Evolutionary conservation across 2,113 vertebrate genomes (phyloP).

Genomic region (Antennarius striatus): DNA sequence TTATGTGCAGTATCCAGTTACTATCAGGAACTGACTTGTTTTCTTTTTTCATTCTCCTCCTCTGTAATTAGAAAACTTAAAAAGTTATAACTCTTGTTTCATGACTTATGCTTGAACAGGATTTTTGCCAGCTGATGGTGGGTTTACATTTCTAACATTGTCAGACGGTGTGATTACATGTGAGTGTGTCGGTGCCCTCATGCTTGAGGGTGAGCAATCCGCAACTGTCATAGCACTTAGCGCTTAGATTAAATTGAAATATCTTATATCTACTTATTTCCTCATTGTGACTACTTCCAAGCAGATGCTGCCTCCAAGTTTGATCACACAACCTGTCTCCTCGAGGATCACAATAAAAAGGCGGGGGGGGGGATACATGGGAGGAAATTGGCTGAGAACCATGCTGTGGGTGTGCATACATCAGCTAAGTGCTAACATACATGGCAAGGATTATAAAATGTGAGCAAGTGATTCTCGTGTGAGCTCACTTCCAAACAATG

Average conservation of each 20-base stretch:
- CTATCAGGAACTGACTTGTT: background rate
- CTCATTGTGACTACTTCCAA: background rate
- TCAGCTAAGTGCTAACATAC: conserved; percentile 79
- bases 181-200: conserved; percentile 3
- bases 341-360: conserved; percentile 37
- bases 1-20: conserved; percentile 7
- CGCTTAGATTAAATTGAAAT: background rate
- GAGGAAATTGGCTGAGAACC: conserved; percentile 45
- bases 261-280: conserved; percentile 6
- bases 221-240: background rate
- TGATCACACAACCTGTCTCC: conserved; percentile 18
- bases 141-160: conserved; percentile 49
- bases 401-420: conserved; percentile 64
- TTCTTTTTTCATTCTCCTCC: background rate
- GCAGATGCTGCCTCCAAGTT: background rate
- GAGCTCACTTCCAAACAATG: conserved; percentile 82
- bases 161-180: conserved; percentile 38
- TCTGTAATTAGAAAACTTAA: conserved; percentile 44
- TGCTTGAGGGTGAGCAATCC: background rate
- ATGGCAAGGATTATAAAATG: conserved; percentile 78
- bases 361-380: conserved; percentile 10
- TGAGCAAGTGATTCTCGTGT: conserved; percentile 72
- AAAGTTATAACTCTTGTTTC: conserved; percentile 32
- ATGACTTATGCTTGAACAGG: conserved; percentile 23
- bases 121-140: conserved; percentile 24